Evolutionary conservation across 2,113 vertebrate genomes (phyloP).

Genomic region (Lontra canadensis): DNA sequence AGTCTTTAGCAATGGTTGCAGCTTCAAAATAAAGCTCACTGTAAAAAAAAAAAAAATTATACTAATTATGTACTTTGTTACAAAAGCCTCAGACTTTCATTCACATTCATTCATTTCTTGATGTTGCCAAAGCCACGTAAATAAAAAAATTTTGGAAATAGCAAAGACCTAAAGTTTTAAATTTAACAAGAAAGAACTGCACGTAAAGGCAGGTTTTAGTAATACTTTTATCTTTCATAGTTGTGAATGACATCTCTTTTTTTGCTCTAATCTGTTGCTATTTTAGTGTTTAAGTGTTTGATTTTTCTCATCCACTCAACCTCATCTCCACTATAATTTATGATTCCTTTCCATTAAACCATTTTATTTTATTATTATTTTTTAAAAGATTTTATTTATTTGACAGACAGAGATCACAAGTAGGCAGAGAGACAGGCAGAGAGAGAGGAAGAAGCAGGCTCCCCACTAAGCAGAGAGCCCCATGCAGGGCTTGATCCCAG

Average conservation of each 20-base stretch:
- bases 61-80: neutral
- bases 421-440: no score
- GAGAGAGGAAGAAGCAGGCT: no score
- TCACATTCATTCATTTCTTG: neutral
- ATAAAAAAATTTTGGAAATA: slow-evolving; percentile 21
- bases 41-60: neutral
- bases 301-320: slow-evolving; percentile 15
- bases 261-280: neutral
- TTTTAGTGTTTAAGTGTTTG: slow-evolving; percentile 1
- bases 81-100: neutral
- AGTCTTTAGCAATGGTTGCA: slow-evolving; percentile 56
- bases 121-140: neutral
- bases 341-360: neutral
- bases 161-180: neutral
- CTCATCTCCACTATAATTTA: neutral
- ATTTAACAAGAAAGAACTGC: neutral
- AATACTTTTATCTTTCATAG: neutral
- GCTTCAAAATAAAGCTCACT: slow-evolving; percentile 63
- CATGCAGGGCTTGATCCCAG: no score
- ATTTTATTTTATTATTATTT: neutral
- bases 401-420: no score
- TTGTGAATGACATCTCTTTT: neutral
- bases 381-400: no score
- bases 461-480: no score
- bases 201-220: neutral